Evolutionary conservation across 2,113 vertebrate genomes (phyloP).

Genomic region (Propithecus coquereli): DNA sequence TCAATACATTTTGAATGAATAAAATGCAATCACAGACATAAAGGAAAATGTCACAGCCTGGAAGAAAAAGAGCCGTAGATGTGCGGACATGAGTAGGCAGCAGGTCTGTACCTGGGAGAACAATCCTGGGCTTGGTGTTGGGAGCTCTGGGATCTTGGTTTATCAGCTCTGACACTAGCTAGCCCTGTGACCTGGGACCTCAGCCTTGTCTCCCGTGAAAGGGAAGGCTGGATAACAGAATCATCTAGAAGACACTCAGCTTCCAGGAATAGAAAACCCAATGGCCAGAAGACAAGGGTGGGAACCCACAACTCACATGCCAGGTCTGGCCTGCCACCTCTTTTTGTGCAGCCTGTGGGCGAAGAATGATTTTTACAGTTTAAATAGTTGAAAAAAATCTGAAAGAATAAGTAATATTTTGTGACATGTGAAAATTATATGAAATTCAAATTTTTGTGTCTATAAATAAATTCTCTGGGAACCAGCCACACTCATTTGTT

Average conservation of each 20-base stretch:
- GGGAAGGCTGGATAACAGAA: background rate
- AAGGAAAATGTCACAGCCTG: background rate
- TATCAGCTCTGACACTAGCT: background rate
- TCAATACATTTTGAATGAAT: background rate
- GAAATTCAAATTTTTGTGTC: constrained; percentile 1
- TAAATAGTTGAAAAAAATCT: background rate
- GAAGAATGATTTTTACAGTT: background rate
- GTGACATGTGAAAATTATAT: background rate
- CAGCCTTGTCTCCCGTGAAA: background rate
- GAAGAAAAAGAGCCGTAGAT: background rate
- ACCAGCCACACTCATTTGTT: background rate
- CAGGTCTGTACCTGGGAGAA: rapidly evolving
- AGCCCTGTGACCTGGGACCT: background rate
- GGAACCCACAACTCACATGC: background rate
- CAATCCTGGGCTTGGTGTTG: background rate
- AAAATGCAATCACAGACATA: background rate
- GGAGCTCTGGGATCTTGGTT: background rate
- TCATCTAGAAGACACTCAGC: background rate
- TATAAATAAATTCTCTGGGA: background rate
- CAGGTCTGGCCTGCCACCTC: background rate
- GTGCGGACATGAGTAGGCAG: background rate
- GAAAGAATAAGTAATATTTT: background rate
- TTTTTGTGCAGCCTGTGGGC: background rate
- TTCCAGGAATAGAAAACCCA: background rate
- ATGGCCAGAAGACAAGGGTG: background rate